Percentiles rank a stretch among this genome's conserved stretches.
Evolutionary conservation across 2,797 vertebrate species (phyloP).

Genomic region (Podarcis lilfordi): DNA sequence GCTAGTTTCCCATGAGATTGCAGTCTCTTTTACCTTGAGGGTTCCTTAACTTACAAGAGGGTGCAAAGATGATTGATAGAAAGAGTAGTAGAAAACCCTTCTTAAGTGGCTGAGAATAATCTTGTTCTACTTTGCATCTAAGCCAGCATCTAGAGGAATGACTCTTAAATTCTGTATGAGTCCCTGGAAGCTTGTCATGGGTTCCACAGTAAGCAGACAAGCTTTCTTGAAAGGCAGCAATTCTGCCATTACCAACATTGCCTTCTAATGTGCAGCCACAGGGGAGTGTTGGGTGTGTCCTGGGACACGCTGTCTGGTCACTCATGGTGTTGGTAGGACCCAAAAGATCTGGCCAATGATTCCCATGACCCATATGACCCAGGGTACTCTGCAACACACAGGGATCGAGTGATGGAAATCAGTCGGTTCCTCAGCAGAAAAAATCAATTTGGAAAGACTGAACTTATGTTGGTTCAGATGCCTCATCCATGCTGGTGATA

Average conservation of each 20-base stretch:
- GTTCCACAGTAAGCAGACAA: neutral
- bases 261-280: neutral
- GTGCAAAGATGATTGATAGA: neutral
- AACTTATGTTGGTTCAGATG: neutral
- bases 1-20: neutral
- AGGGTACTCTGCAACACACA: neutral
- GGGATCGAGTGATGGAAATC: neutral
- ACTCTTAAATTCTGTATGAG: neutral
- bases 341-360: neutral
- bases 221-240: neutral
- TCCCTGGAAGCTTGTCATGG: neutral
- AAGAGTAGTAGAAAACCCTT: neutral
- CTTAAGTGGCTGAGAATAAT: neutral
- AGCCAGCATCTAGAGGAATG: neutral
- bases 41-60: neutral
- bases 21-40: neutral
- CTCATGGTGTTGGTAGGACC: neutral
- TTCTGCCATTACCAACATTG: neutral
- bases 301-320: neutral
- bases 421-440: neutral
- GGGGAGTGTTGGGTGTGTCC: neutral
- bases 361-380: neutral
- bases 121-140: neutral
- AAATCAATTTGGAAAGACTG: neutral
- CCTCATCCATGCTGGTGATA: neutral